Conservation (phyloP, 2,888 invertebrate genomes). For the Diplolepis rosae region DNA sequence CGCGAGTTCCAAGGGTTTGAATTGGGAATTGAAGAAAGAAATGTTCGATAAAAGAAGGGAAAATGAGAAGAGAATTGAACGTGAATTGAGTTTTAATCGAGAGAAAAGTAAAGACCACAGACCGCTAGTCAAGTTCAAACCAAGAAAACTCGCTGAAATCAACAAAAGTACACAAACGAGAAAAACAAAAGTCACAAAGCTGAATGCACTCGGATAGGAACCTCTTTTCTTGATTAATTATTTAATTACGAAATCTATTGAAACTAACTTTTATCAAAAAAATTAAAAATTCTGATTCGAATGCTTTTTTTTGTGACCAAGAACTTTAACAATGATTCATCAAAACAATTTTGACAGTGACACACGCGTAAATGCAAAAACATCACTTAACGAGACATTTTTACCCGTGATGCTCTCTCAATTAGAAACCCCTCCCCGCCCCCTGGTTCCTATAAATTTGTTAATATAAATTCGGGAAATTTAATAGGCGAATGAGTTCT, state of each 20-base stretch:
- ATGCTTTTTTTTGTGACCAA: background rate
- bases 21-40: background rate
- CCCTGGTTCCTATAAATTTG: slow-evolving; percentile 39
- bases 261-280: background rate
- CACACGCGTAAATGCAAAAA: background rate
- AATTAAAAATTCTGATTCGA: background rate
- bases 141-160: background rate
- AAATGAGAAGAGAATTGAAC: background rate
- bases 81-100: background rate
- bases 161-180: background rate
- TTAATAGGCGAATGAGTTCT: slow-evolving; percentile 19
- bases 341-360: background rate
- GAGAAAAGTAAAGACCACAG: background rate
- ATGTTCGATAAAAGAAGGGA: background rate
- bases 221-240: background rate
- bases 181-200: background rate
- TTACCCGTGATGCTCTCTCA: background rate
- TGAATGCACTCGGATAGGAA: slow-evolving; percentile 3
- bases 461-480: slow-evolving; percentile 31
- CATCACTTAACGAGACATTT: background rate
- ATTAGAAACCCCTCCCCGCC: slow-evolving; percentile 23
- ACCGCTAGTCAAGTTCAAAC: background rate
- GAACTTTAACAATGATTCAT: background rate
- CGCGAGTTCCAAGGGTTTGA: background rate
- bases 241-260: background rate